Conservation (phyloP, 2,888 invertebrate species). For the Keiferia lycopersicella region DNA sequence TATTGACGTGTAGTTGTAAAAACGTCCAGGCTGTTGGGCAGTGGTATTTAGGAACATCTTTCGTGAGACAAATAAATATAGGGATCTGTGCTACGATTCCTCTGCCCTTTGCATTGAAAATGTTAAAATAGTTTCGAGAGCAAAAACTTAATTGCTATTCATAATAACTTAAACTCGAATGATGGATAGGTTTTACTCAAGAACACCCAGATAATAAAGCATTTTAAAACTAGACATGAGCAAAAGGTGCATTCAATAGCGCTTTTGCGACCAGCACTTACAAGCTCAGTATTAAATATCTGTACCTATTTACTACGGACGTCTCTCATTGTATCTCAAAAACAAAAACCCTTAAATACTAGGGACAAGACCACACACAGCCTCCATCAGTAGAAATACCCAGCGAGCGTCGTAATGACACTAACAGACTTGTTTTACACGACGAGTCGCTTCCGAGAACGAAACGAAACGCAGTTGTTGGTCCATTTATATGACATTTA, state of each 20-base stretch:
- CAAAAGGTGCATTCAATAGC: conserved; percentile 1
- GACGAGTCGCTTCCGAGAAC: conserved; percentile 37
- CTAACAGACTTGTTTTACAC: conserved; percentile 52
- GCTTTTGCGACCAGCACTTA: conserved; percentile 2
- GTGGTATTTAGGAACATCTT: too few species aligned
- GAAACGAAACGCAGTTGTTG: conserved; percentile 23
- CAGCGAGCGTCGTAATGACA: conserved; percentile 48
- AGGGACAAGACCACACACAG: conserved; percentile 21
- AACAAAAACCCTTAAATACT: conserved; percentile 10
- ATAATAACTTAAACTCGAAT: neutral
- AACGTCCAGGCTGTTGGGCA: neutral
- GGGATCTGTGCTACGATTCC: too few species aligned
- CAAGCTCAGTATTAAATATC: conserved; percentile 1
- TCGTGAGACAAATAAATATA: neutral
- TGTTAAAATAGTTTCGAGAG: neutral
- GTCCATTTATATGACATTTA: conserved; percentile 23
- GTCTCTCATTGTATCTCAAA: neutral
- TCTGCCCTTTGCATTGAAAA: neutral
- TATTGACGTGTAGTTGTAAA: neutral
- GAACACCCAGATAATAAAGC: neutral
- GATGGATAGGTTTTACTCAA: neutral
- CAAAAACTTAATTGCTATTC: neutral
- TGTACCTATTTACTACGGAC: conserved; percentile 1
- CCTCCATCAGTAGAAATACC: conserved; percentile 12
- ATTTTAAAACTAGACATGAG: conserved; percentile 31